A percentile compares a stretch with the other conserved stretches of the same genome.
Evolutionary conservation across 2,888 invertebrate genomes (phyloP).

Genomic region (Electrophaes corylata): DNA sequence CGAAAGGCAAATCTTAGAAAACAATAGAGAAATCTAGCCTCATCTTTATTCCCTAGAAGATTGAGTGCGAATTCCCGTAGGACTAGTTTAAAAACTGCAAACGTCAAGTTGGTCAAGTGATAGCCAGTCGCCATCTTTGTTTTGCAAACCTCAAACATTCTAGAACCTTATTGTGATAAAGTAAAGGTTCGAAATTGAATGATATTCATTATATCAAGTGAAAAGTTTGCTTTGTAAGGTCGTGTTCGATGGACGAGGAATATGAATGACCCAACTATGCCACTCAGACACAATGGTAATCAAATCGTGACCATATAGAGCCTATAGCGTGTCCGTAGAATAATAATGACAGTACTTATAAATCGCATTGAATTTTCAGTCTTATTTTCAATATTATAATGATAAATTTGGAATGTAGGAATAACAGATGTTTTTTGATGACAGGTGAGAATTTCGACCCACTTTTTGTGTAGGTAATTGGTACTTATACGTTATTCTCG

Average conservation of each 20-base stretch:
- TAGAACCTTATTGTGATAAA: not conserved
- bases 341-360: slow-evolving; percentile 20
- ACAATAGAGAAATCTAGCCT: slow-evolving; percentile 21
- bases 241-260: slow-evolving; percentile 26
- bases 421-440: slow-evolving; percentile 5
- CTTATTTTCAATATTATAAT: slow-evolving; percentile 12
- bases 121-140: slow-evolving; percentile 23
- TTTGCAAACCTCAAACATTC: slow-evolving; percentile 1
- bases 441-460: slow-evolving; percentile 22
- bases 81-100: slow-evolving; percentile 16
- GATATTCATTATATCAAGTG: slow-evolving; percentile 1
- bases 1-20: slow-evolving; percentile 9
- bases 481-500: too few relatives aligned
- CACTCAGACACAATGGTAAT: slow-evolving; percentile 32
- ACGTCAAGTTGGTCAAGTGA: slow-evolving; percentile 28
- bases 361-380: slow-evolving; percentile 15
- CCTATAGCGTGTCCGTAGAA: slow-evolving; percentile 22
- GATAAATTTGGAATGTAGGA: not conserved
- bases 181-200: slow-evolving; percentile 8
- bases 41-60: slow-evolving; percentile 17
- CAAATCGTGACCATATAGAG: slow-evolving; percentile 35
- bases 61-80: slow-evolving; percentile 25
- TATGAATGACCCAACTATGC: slow-evolving; percentile 35
- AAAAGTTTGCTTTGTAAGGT: slow-evolving; percentile 23
- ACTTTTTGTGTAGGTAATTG: slow-evolving; percentile 15